A percentile compares a stretch with the other conserved stretches of the same genome.
These are phyloP conservation scores for Microcebus murinus DNA, from an alignment of 2,113 vertebrate species.

Conservation along the genomic window DNA sequence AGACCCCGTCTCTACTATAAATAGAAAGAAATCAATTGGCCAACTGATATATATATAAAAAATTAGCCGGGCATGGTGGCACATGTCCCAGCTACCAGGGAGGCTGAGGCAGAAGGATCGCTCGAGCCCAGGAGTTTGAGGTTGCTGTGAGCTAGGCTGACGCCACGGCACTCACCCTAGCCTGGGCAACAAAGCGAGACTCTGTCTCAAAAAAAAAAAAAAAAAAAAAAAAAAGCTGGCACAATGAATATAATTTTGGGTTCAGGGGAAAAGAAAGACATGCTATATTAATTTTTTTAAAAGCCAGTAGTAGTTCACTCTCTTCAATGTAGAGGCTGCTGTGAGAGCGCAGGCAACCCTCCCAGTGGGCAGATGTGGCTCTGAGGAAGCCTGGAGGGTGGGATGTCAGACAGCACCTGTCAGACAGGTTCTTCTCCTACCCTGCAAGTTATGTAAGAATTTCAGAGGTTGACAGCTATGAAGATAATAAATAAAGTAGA, in stretches of 20 bases:
- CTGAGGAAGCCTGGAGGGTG: background rate
- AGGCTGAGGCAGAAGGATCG: no score
- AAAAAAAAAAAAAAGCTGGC: no score
- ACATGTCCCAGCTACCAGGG: no score
- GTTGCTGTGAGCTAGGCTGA: no score
- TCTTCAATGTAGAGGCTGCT: background rate
- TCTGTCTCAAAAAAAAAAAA: no score
- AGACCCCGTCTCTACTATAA: no score
- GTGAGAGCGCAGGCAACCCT: background rate
- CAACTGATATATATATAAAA: no score
- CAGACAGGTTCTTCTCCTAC: background rate
- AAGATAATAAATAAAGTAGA: background rate
- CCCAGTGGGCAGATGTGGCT: background rate
- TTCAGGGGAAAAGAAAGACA: background rate
- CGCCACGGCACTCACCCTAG: no score
- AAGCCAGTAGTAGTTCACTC: background rate
- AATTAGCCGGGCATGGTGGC: no score
- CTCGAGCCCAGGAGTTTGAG: no score
- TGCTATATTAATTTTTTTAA: background rate
- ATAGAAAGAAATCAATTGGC: no score
- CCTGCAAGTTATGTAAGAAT: background rate
- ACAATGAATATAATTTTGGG: background rate
- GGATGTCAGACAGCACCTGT: background rate
- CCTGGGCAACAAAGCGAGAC: no score
- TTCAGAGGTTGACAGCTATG: background rate